Evolutionary conservation across 1,140 invertebrate genomes (phyloP).

Genomic region (Anoplophora glabripennis): DNA sequence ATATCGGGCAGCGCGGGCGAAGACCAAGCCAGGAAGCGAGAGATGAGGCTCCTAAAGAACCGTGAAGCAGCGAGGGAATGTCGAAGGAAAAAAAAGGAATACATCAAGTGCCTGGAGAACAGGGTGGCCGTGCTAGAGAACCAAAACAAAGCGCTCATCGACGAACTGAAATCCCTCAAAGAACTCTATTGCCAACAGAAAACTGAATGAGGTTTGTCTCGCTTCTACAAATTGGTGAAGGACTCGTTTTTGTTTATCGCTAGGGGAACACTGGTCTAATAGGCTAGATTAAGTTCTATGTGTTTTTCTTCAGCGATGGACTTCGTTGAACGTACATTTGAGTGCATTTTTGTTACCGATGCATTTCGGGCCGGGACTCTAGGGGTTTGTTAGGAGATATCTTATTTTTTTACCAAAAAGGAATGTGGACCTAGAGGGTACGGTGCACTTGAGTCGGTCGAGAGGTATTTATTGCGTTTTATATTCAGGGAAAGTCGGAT

Average conservation of each 20-base stretch:
- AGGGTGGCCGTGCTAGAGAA: slow-evolving; percentile 98
- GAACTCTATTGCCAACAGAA: slow-evolving; percentile 96
- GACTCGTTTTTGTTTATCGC: slow-evolving; percentile 3
- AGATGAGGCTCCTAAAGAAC: slow-evolving; percentile 93
- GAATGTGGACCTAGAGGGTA: too few species aligned
- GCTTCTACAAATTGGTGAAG: slow-evolving; percentile 21
- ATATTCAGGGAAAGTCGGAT: too few species aligned
- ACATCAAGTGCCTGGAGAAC: slow-evolving; percentile 99
- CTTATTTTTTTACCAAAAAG: too few species aligned
- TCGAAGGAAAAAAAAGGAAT: slow-evolving; percentile 99
- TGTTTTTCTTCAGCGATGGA: too few species aligned
- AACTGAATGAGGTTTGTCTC: slow-evolving; percentile 67
- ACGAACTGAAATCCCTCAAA: slow-evolving; percentile 97
- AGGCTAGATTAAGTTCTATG: too few species aligned
- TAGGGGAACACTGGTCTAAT: too few species aligned
- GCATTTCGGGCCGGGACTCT: too few species aligned
- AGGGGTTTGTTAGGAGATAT: too few species aligned
- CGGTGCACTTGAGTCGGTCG: too few species aligned
- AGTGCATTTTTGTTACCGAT: too few species aligned
- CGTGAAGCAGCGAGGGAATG: slow-evolving; percentile 98
- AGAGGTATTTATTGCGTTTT: too few species aligned
- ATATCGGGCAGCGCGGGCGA: slow-evolving; percentile 51
- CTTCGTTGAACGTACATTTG: too few species aligned
- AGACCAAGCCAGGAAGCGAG: slow-evolving; percentile 89
- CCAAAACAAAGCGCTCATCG: slow-evolving; percentile 99